A percentile compares a stretch with the other conserved stretches of the same genome.
These are phyloP conservation scores for Smutsia gigantea DNA, from an alignment of 2,797 vertebrate genomes.

Conservation along the genomic window DNA sequence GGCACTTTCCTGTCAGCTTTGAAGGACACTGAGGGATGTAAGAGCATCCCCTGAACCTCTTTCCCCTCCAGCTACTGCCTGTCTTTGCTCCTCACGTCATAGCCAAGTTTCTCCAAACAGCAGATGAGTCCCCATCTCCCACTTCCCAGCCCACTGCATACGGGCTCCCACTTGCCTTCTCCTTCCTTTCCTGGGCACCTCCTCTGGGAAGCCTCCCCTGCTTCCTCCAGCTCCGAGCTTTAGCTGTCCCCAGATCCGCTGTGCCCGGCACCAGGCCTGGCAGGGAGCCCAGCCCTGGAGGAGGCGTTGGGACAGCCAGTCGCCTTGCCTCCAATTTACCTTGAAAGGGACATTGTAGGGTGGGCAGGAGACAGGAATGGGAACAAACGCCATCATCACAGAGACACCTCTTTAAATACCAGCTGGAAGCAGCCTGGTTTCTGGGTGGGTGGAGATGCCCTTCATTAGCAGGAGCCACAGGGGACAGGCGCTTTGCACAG, in stretches of 20 bases:
- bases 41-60: neutral
- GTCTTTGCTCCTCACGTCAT: neutral
- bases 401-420: conserved; percentile 55
- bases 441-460: conserved; percentile 50
- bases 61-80: neutral
- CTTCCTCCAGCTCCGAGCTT: neutral
- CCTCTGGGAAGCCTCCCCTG: conserved; percentile 15
- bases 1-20: neutral
- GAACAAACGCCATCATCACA: neutral
- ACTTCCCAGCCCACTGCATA: neutral
- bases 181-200: neutral
- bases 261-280: neutral
- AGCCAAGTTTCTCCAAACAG: neutral
- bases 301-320: neutral
- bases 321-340: conserved; percentile 22
- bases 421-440: conserved; percentile 40
- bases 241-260: neutral
- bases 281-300: neutral
- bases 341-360: neutral
- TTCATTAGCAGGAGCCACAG: conserved; percentile 28
- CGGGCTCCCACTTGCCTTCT: neutral
- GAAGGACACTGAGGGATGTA: neutral
- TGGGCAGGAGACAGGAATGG: neutral
- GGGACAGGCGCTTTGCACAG: neutral
- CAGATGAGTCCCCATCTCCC: too few relatives aligned